A percentile compares a stretch with the other conserved stretches of the same genome.
Evolutionary conservation across 2,113 vertebrate genomes (phyloP).

Genomic region (Pardalotus punctatus): DNA sequence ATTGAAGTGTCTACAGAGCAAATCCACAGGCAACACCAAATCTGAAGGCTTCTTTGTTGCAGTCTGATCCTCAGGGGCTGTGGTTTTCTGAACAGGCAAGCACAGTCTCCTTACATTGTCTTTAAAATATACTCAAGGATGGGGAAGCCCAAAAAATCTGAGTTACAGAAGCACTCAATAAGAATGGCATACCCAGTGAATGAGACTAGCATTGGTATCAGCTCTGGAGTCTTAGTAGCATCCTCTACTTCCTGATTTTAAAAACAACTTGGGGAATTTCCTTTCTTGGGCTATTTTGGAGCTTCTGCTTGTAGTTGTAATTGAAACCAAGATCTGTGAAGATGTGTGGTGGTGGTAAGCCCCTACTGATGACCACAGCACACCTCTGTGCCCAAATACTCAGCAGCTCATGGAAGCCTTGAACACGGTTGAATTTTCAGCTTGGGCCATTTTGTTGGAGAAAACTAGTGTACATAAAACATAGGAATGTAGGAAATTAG

Average conservation of each 20-base stretch:
- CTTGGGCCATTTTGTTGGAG: not conserved
- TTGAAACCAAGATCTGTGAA: slow-evolving; percentile 27
- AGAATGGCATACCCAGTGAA: not conserved
- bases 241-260: slow-evolving; percentile 21
- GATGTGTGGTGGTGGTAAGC: not conserved
- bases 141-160: not conserved
- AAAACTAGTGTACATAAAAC: not conserved
- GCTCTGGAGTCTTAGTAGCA: not conserved
- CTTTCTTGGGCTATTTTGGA: slow-evolving; percentile 10
- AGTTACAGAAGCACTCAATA: not conserved
- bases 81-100: not conserved
- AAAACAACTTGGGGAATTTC: not conserved
- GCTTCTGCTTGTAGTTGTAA: slow-evolving; percentile 30
- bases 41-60: not conserved
- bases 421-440: not conserved
- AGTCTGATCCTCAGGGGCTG: not conserved
- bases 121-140: not conserved
- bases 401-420: not conserved
- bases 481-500: not conserved
- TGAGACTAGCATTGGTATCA: not conserved
- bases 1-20: not conserved
- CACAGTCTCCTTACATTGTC: not conserved
- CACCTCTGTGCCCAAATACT: not conserved
- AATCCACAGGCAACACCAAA: not conserved
- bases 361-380: not conserved